These are phyloP conservation scores for Gandaritis pyraliata DNA, from an alignment of 2,888 invertebrate genomes.

Conservation along the genomic window DNA sequence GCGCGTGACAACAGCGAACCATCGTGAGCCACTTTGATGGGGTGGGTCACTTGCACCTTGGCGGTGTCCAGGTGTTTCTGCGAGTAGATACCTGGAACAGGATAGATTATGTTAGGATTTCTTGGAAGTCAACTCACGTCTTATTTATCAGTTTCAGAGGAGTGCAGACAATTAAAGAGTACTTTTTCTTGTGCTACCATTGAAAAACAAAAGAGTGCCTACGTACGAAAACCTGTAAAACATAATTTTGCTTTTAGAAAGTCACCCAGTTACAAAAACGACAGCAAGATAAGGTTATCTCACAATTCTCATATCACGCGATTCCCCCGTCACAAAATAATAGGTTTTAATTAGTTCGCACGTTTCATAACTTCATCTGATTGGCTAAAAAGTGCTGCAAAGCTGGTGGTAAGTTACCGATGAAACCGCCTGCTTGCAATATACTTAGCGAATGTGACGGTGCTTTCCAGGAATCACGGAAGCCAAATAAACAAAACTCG, in stretches of 20 bases:
- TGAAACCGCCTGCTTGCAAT: constrained; percentile 39
- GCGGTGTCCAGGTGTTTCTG: constrained; percentile 77
- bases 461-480: constrained; percentile 66
- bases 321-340: constrained; percentile 13
- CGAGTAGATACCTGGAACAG: constrained; percentile 75
- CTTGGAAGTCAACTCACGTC: too few relatives aligned
- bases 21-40: constrained; percentile 84
- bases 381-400: constrained; percentile 29
- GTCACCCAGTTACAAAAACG: constrained; percentile 15
- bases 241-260: constrained; percentile 1
- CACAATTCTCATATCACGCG: constrained; percentile 26
- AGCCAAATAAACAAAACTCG: constrained; percentile 56
- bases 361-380: constrained; percentile 21
- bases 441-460: constrained; percentile 47
- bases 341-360: constrained; percentile 21
- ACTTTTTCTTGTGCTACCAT: too few relatives aligned
- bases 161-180: too few relatives aligned
- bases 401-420: constrained; percentile 32
- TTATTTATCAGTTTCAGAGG: too few relatives aligned
- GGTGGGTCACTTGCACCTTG: constrained; percentile 84
- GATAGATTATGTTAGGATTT: neutral
- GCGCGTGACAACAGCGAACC: constrained; percentile 84
- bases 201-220: too few relatives aligned
- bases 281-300: constrained; percentile 21
- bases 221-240: too few relatives aligned